Evolutionary conservation across 2,113 vertebrate species (phyloP).

Genomic region (Leptosomus discolor): DNA sequence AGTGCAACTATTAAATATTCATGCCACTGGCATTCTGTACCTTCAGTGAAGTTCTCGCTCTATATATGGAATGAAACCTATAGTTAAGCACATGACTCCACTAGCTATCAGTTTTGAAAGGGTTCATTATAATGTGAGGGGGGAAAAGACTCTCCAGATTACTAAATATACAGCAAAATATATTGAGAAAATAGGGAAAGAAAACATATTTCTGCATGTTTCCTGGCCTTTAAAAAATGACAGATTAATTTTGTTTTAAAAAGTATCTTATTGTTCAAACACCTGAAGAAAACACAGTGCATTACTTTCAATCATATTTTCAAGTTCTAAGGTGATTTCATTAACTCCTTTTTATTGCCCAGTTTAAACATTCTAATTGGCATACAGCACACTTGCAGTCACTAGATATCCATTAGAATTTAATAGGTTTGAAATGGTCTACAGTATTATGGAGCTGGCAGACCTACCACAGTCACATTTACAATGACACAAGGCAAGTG

Average conservation of each 20-base stretch:
- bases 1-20: slow-evolving; percentile 41
- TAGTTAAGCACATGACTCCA: neutral
- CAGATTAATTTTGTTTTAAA: neutral
- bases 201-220: neutral
- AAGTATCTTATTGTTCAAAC: neutral
- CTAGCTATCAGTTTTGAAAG: slow-evolving; percentile 16
- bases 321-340: slow-evolving; percentile 53
- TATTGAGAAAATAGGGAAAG: neutral
- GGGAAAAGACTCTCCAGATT: neutral
- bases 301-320: slow-evolving; percentile 29
- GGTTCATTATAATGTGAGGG: neutral
- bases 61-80: neutral
- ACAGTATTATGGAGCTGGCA: neutral
- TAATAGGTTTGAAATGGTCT: slow-evolving; percentile 33
- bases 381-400: neutral
- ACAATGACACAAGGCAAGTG: neutral
- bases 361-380: slow-evolving; percentile 61
- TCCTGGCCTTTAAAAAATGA: neutral
- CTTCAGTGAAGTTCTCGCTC: slow-evolving; percentile 7
- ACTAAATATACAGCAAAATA: neutral
- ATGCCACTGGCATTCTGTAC: slow-evolving; percentile 13
- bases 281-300: slow-evolving; percentile 1
- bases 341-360: slow-evolving; percentile 52
- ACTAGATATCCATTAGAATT: slow-evolving; percentile 30
- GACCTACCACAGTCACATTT: slow-evolving; percentile 19